Evolutionary conservation across 2,113 vertebrate species (phyloP).

Genomic region (Hydrochoerus hydrochaeris): DNA sequence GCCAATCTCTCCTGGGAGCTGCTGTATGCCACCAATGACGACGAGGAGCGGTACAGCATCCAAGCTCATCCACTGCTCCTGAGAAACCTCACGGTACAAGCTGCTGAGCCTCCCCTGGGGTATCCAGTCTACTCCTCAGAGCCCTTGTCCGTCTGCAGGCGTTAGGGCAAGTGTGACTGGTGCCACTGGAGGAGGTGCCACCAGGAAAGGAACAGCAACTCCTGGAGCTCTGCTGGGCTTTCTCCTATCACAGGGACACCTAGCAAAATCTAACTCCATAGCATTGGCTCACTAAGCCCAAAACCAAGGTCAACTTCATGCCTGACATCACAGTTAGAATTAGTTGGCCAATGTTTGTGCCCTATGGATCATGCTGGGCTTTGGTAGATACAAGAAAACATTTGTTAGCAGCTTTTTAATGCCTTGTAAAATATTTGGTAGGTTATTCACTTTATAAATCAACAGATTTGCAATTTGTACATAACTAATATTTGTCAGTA

Average conservation of each 20-base stretch:
- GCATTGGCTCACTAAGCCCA: neutral
- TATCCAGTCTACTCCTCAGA: constrained; percentile 96
- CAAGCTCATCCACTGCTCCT: constrained; percentile 96
- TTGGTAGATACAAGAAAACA: constrained; percentile 55
- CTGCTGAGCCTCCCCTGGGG: constrained; percentile 96
- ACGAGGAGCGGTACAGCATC: constrained; percentile 98
- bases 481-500: constrained; percentile 61
- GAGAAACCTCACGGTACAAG: constrained; percentile 96
- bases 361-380: constrained; percentile 13
- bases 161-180: constrained; percentile 82
- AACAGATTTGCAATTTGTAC: constrained; percentile 71
- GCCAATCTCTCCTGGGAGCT: constrained; percentile 99
- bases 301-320: neutral
- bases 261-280: constrained; percentile 36
- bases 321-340: constrained; percentile 47
- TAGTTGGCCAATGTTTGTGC: constrained; percentile 66
- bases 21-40: constrained; percentile 97
- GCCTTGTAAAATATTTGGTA: constrained; percentile 72
- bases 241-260: neutral
- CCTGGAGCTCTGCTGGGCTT: neutral
- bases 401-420: constrained; percentile 61
- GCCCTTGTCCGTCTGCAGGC: constrained; percentile 91
- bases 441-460: constrained; percentile 79
- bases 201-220: neutral
- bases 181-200: neutral